These are phyloP conservation scores for Nomada goodeniana DNA, from an alignment of 2,888 invertebrate genomes.

Conservation along the genomic window DNA sequence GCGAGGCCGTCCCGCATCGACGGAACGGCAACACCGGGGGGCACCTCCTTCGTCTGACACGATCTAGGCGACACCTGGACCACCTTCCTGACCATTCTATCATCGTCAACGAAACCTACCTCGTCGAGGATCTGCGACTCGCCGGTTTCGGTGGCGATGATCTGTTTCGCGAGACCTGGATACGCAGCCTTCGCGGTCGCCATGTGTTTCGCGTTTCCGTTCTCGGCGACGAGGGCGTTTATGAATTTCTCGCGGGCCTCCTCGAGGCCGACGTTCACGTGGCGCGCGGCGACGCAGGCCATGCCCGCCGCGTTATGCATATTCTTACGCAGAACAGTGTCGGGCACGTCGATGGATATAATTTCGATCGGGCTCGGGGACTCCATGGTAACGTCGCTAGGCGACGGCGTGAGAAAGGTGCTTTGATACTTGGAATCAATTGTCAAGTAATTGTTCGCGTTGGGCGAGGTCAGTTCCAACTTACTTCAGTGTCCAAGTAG, in stretches of 20 bases:
- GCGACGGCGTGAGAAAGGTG: slow-evolving; percentile 85
- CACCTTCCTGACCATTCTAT: slow-evolving; percentile 55
- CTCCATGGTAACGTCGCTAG: slow-evolving; percentile 86
- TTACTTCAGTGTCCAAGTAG: slow-evolving; percentile 79
- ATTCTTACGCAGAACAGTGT: slow-evolving; percentile 77
- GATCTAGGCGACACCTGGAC: slow-evolving; percentile 58
- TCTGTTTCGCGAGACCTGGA: slow-evolving; percentile 91
- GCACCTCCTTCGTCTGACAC: slow-evolving; percentile 45
- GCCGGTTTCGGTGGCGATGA: slow-evolving; percentile 84
- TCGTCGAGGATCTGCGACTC: slow-evolving; percentile 79
- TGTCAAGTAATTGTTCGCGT: slow-evolving; percentile 78
- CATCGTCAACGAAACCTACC: slow-evolving; percentile 77
- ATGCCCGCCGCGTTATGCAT: slow-evolving; percentile 70
- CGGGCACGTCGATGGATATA: slow-evolving; percentile 76
- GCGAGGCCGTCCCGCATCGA: slow-evolving; percentile 32
- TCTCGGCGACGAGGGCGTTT: slow-evolving; percentile 75
- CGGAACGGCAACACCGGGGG: slow-evolving; percentile 32
- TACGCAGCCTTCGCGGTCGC: slow-evolving; percentile 84
- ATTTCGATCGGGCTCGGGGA: slow-evolving; percentile 84
- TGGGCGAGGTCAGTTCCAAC: slow-evolving; percentile 80
- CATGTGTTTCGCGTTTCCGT: slow-evolving; percentile 75
- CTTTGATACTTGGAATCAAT: slow-evolving; percentile 78
- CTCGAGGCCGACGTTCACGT: slow-evolving; percentile 82
- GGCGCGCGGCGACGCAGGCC: slow-evolving; percentile 51
- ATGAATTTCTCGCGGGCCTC: slow-evolving; percentile 77